phyloP scores from a whole-genome alignment of 2,113 vertebrate species.

The Meriones unguiculatus region DNA sequence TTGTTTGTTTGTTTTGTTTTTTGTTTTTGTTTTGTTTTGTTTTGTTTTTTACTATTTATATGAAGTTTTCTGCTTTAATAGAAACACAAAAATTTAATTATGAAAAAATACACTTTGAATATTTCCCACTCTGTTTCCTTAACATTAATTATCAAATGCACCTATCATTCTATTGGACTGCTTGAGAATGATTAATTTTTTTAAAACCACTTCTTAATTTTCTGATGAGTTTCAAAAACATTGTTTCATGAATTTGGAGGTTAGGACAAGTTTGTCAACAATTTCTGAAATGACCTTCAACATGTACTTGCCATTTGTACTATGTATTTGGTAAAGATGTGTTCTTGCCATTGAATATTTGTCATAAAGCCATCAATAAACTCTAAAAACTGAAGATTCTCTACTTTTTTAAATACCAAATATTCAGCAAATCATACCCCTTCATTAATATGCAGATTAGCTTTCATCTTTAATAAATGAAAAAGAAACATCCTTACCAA shows the following conservation, averaged over 20 bases:
- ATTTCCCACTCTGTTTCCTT: neutral
- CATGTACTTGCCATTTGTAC: neutral
- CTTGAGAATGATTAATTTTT: neutral
- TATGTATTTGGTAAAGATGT: neutral
- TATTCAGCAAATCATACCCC: neutral
- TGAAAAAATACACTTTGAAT: neutral
- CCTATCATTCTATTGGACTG: no score
- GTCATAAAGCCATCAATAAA: neutral
- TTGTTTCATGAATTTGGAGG: neutral
- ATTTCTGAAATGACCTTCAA: neutral
- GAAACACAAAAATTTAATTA: neutral
- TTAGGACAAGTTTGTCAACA: neutral
- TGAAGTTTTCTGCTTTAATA: neutral
- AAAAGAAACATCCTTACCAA: neutral
- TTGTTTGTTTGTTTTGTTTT: neutral
- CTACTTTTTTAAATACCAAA: neutral
- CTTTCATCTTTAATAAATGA: neutral
- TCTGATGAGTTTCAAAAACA: neutral
- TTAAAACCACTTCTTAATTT: neutral
- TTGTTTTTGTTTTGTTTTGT: no score
- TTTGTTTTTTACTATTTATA: neutral
- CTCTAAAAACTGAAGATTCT: neutral
- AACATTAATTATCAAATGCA: no score
- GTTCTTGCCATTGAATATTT: no score
- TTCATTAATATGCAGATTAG: neutral